phyloP scores from a whole-genome alignment of 30 jellyfish, hydroid and myxozoan species.

The Aurelia aurita region DNA sequence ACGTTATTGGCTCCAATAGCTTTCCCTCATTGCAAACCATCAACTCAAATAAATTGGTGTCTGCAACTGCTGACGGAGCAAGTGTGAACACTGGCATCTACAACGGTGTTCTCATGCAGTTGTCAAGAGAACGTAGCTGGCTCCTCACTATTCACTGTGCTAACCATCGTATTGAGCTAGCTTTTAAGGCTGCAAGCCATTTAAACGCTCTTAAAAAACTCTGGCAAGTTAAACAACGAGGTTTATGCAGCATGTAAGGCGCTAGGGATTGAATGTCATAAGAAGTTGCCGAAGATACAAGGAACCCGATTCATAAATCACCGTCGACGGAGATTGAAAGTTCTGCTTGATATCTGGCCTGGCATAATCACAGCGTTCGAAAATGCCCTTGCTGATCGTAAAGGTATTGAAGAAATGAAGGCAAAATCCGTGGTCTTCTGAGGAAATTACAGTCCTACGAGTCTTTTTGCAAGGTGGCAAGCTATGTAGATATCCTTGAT shows the following conservation, averaged over 20 bases:
- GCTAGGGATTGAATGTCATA: slow-evolving; percentile 6
- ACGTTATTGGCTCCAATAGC: no score
- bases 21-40: no score
- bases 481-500: no score
- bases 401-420: no score
- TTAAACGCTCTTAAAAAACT: slow-evolving; percentile 41
- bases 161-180: slow-evolving; percentile 55
- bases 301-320: slow-evolving; percentile 53
- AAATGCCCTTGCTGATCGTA: no score
- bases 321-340: slow-evolving; percentile 27
- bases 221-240: slow-evolving; percentile 52
- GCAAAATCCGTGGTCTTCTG: no score
- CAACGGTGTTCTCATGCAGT: slow-evolving; percentile 48
- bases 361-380: no score
- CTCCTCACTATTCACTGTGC: slow-evolving; percentile 52
- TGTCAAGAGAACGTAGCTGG: slow-evolving; percentile 35
- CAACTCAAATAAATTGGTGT: slow-evolving; percentile 22
- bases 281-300: slow-evolving; percentile 32
- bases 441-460: no score
- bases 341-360: slow-evolving; percentile 51
- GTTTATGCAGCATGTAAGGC: slow-evolving; percentile 53
- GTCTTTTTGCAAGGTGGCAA: no score
- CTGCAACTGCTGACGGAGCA: slow-evolving; percentile 73
- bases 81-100: slow-evolving; percentile 45
- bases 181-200: slow-evolving; percentile 58